These are phyloP conservation scores for Ammodytes dubius DNA, from an alignment of 2,113 vertebrate genomes.

Conservation along the genomic window DNA sequence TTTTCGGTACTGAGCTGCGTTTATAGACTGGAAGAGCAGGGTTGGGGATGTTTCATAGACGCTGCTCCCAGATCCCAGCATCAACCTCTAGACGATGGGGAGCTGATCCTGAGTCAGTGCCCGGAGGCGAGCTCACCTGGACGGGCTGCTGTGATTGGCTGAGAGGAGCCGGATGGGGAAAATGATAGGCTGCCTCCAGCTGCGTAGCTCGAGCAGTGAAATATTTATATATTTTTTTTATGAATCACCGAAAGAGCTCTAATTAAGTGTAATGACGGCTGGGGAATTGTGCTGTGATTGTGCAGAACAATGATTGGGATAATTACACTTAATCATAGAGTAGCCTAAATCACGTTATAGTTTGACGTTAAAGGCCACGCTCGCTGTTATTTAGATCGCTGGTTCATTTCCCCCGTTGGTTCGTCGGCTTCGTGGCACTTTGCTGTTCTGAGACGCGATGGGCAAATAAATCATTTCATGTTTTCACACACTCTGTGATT, in stretches of 20 bases:
- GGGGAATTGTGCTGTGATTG: conserved; percentile 46
- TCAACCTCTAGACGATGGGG: not conserved
- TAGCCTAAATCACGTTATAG: conserved; percentile 42
- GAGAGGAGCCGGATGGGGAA: conserved; percentile 33
- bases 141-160: conserved; percentile 73
- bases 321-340: conserved; percentile 65
- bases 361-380: conserved; percentile 15
- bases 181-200: conserved; percentile 68
- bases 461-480: not conserved
- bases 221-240: conserved; percentile 46
- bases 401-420: not conserved
- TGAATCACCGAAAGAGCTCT: conserved; percentile 72
- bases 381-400: not conserved
- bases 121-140: conserved; percentile 70
- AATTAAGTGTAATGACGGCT: conserved; percentile 75
- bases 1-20: conserved; percentile 63
- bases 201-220: conserved; percentile 54
- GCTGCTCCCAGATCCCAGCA: conserved; percentile 40
- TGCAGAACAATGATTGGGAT: conserved; percentile 59
- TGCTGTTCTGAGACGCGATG: not conserved
- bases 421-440: not conserved
- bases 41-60: conserved; percentile 40
- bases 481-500: not conserved
- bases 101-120: conserved; percentile 57
- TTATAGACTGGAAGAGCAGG: conserved; percentile 83